These are phyloP conservation scores for Diadema setosum DNA, from an alignment of 35 echinoderm and acorn worm species.

Conservation along the genomic window DNA sequence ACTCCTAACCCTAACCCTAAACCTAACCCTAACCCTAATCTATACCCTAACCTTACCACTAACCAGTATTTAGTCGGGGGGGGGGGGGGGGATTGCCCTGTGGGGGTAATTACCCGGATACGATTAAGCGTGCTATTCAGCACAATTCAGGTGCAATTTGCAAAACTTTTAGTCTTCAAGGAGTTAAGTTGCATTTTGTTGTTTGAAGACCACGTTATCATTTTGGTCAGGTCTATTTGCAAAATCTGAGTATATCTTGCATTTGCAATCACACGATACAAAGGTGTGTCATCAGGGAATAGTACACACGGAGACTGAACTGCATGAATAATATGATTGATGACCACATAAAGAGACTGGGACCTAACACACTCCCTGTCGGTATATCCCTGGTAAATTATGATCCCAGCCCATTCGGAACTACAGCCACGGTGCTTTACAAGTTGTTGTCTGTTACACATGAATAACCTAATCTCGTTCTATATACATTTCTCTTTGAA, in stretches of 20 bases:
- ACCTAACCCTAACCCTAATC: too few relatives aligned
- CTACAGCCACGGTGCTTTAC: neutral
- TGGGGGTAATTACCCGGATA: too few relatives aligned
- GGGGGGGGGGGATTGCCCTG: too few relatives aligned
- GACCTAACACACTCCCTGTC: neutral
- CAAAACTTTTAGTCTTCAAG: neutral
- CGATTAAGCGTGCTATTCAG: too few relatives aligned
- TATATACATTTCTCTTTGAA: neutral
- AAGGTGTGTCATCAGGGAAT: neutral
- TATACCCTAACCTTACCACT: too few relatives aligned
- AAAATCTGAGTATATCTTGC: too few relatives aligned
- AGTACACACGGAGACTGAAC: neutral
- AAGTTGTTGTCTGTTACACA: neutral
- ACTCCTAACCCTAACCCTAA: too few relatives aligned
- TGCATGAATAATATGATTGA: neutral
- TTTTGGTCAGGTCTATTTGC: neutral
- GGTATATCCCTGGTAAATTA: neutral
- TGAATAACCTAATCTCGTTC: too few relatives aligned
- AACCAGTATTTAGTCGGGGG: too few relatives aligned
- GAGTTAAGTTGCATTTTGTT: neutral
- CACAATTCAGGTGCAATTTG: neutral
- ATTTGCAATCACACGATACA: neutral
- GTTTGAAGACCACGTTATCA: neutral
- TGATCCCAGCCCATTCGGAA: neutral
- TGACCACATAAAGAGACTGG: constrained; percentile 3